Evolutionary conservation across 2,113 vertebrate species (phyloP), one percentile per base, ranked within the genome.

Genomic region (Empidonax alnorum): DNA sequence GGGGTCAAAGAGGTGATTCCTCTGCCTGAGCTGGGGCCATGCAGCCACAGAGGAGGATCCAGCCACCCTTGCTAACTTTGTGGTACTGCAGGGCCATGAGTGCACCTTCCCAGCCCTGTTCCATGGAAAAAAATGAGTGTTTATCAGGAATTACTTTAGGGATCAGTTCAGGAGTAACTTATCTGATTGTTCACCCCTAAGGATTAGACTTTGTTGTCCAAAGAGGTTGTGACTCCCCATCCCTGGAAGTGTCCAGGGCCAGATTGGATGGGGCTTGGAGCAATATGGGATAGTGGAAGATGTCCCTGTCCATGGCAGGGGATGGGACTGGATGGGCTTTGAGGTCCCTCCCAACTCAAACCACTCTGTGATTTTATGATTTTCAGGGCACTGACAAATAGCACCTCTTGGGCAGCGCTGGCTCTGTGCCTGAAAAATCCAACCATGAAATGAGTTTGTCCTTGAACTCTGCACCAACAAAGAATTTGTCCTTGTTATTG

Each of bases 91-190:
- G 31, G 14, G 24, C 15, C 37, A 28, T 3, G 2, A 68, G 33
- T 13, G 1, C 39, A 5, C 35, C 41, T 50, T 16, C 35, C 58
- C 16, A 20, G 37, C 13, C 0, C 1, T 18, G 4, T 10, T 50
- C n/a, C 7, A 0, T 55, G 73, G 61, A 7, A 4, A 46, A 41
- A 3, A 10, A 5, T 2, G 37, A 35, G 8, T 0, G 0, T 44
- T 78, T 6, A 0, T 16, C 10, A 9, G 71, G 82, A 44, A 8
- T 41, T 25, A 2, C 15, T 3, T 13, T 4, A 2, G 37, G 17
- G 76, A 8, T 31, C 21, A 4, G 19, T 12, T 41, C 47, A 46
- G 72, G 5, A 1, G 0, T 17, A 2, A 30, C 37, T 61, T 14
- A 2, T 16, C 47, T 41, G 67, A 5, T 23, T 41, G 62, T 31